phyloP scores from a whole-genome alignment of 2,888 invertebrate species.

The Volucella bombylans region DNA sequence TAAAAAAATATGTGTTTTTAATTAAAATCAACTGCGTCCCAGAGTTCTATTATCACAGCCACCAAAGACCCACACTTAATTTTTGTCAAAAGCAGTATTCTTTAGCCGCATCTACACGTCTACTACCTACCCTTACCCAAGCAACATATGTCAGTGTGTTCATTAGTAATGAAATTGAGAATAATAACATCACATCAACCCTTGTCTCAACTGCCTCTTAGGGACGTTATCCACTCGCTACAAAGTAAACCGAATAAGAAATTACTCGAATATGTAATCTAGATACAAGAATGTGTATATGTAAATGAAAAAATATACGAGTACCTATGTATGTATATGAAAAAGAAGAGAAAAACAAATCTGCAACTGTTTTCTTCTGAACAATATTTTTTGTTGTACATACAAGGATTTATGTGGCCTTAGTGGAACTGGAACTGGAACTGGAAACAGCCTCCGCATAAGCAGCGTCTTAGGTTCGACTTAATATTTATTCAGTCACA shows the following conservation, averaged over 20 bases:
- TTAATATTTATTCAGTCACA: conserved; percentile 51
- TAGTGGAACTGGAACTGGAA: conserved; percentile 17
- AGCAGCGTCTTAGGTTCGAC: not conserved
- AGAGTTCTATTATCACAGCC: not conserved
- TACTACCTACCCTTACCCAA: not conserved
- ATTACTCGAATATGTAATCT: not conserved
- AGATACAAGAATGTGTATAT: not conserved
- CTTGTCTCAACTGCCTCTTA: conserved; percentile 30
- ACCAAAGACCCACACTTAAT: conserved; percentile 1
- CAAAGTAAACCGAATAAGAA: conserved; percentile 16
- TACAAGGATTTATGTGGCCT: conserved; percentile 54
- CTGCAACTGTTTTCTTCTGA: conserved; percentile 29
- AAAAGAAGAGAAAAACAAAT: conserved; percentile 35
- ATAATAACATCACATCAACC: conserved; percentile 37
- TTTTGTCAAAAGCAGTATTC: conserved; percentile 21
- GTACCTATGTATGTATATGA: not conserved
- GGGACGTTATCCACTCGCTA: not conserved
- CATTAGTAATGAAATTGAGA: conserved; percentile 43
- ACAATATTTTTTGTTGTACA: conserved; percentile 26
- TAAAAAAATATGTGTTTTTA: conserved; percentile 21
- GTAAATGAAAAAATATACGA: conserved; percentile 10
- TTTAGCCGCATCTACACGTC: not conserved
- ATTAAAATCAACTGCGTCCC: conserved; percentile 15
- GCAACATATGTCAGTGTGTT: conserved; percentile 34
- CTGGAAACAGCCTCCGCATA: not conserved